Conservation (phyloP, 2,888 invertebrate species). For the Augochlorella aurata region DNA sequence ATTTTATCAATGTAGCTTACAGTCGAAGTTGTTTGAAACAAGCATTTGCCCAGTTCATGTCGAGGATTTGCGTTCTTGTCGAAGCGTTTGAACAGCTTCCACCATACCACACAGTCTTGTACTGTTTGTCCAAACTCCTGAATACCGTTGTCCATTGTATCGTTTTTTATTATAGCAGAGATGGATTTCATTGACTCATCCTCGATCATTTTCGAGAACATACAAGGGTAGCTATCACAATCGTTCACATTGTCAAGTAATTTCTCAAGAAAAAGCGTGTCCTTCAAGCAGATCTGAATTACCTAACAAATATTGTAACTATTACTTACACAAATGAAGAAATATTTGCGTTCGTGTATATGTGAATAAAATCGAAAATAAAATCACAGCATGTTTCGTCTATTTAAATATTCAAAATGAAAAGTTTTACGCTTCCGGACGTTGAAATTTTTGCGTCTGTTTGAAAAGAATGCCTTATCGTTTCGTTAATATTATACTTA, state of each 20-base stretch:
- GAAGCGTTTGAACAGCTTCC: constrained; percentile 50
- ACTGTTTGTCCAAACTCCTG: constrained; percentile 35
- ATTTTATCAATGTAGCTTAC: constrained; percentile 23
- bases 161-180: constrained; percentile 38
- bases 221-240: constrained; percentile 49
- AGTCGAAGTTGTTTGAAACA: constrained; percentile 50
- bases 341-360: neutral
- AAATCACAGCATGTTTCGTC: neutral
- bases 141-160: constrained; percentile 20
- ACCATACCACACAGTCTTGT: constrained; percentile 50
- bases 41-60: constrained; percentile 44
- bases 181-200: constrained; percentile 43
- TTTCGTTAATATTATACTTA: neutral
- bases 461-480: neutral
- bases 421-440: neutral
- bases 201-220: constrained; percentile 51
- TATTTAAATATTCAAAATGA: neutral
- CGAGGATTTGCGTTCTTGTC: constrained; percentile 39
- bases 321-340: neutral
- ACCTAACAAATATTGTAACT: constrained; percentile 25
- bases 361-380: neutral
- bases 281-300: constrained; percentile 50
- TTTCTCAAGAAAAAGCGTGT: constrained; percentile 38
- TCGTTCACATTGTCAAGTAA: constrained; percentile 28
- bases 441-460: neutral